Base-by-base conservation (phyloP, 2,113 vertebrate genomes). In the Lampris incognitus region DNA sequence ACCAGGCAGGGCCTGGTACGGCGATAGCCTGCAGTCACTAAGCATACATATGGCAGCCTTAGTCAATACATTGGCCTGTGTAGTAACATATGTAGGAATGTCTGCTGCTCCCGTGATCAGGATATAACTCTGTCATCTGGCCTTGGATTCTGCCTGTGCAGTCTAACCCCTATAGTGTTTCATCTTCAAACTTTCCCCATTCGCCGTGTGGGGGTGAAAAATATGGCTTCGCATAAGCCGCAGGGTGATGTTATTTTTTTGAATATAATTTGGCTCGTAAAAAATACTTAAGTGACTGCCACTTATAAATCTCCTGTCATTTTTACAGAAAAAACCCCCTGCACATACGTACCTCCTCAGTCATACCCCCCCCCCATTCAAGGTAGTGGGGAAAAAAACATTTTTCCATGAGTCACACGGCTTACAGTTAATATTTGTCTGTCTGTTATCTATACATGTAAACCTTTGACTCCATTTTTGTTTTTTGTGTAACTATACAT, bases 81-180 rank as follows among this genome's bases (percentile, higher is more conserved):
- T 6, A 60, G 54, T 58, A 80, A 76, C 85, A 82, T 71, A 74
- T 81, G 69, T 71, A 74, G 78, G 69, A 82, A 88, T 83, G 69
- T 88, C 79, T 78, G 75, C 79, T 73, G 65, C 64, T 88, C 85
- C 83, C 71, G 60, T 80, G 67, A 87, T 85, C 86, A 91, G 86
- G 82, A 86, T 82, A 76, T 84, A 66, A 73, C 66, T 51, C 60
- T 37, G 71, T 90, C 86, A 72, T 84, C 79, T 87, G 82, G 78
- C 87, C 64, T 59, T 37, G 48, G 68, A 59, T 61, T 66, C 71
- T 87, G 64, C 71, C 62, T 63, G 41, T 65, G 37, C 40, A n/a
- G 7, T 58, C 66, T 62, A 65, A 80, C 37, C 39, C 78, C 70
- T 69, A 9, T 76, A 11, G 48, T 61, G 48, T 72, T 69, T 49